phyloP scores from a whole-genome alignment of 2,113 vertebrate species.

The Ictidomys tridecemlineatus region DNA sequence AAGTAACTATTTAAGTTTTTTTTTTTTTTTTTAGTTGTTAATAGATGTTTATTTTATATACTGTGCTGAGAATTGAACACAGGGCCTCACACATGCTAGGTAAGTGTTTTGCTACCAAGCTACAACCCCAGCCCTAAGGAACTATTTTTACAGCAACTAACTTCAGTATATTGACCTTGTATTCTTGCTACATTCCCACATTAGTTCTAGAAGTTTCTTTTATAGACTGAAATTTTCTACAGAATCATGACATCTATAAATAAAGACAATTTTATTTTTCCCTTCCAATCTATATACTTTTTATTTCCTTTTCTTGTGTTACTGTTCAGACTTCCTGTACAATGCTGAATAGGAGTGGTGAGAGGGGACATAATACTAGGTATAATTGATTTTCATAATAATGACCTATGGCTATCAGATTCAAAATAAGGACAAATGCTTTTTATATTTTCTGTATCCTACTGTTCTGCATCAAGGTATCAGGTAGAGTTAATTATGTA shows the following conservation, averaged over 20 bases:
- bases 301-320: constrained; percentile 7
- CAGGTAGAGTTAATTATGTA: not conserved
- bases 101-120: no score
- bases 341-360: not conserved
- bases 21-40: not conserved
- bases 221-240: not conserved
- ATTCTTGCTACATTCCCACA: not conserved
- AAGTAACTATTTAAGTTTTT: not conserved
- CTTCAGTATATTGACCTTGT: not conserved
- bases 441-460: constrained; percentile 32
- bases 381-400: not conserved
- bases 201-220: not conserved
- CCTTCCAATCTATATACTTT: not conserved
- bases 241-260: constrained; percentile 15
- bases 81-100: no score
- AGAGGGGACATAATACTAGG: not conserved
- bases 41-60: no score
- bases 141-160: not conserved
- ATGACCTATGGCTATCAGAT: not conserved
- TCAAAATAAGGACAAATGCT: constrained; percentile 46
- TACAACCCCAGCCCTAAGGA: not conserved
- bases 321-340: not conserved
- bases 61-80: no score
- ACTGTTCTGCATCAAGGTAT: not conserved
- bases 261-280: constrained; percentile 21